Evolutionary conservation across 1,140 invertebrate genomes (phyloP).

Genomic region (Stegodyphus dumicola): DNA sequence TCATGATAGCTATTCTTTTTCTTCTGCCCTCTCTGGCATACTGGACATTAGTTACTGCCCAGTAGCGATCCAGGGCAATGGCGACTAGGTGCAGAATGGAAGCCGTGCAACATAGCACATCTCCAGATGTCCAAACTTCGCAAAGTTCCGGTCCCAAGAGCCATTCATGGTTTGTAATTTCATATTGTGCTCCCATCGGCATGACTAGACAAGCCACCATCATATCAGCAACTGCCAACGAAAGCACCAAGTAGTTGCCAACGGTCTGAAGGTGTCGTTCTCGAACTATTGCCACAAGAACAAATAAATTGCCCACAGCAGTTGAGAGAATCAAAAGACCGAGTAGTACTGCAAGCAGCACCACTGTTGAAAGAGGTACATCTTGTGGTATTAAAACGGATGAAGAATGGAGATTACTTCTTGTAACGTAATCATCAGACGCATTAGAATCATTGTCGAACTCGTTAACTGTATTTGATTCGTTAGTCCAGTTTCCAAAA

Average conservation of each 20-base stretch:
- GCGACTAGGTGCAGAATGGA: conserved; percentile 94
- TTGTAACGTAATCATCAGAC: too few relatives aligned
- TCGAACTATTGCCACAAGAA: conserved; percentile 89
- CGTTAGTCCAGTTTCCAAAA: too few relatives aligned
- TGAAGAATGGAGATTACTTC: not conserved
- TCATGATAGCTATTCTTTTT: conserved; percentile 86
- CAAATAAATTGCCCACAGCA: conserved; percentile 87
- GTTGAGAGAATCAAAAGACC: conserved; percentile 57
- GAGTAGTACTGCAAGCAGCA: conserved; percentile 64
- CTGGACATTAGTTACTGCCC: conserved; percentile 94
- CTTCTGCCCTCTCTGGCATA: conserved; percentile 91
- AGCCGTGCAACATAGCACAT: conserved; percentile 88
- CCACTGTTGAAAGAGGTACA: conserved; percentile 2
- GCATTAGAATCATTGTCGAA: too few relatives aligned
- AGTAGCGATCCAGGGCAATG: conserved; percentile 94
- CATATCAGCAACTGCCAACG: conserved; percentile 85
- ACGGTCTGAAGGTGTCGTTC: conserved; percentile 88
- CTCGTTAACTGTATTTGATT: too few relatives aligned
- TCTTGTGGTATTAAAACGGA: not conserved
- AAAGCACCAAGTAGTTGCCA: conserved; percentile 88
- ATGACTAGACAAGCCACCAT: conserved; percentile 89
- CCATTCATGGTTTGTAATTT: conserved; percentile 80
- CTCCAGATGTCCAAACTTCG: conserved; percentile 92
- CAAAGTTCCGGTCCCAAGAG: conserved; percentile 85
- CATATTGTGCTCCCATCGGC: conserved; percentile 86